phyloP scores from a whole-genome alignment of 2,797 vertebrate genomes.

The Amblyraja radiata region DNA sequence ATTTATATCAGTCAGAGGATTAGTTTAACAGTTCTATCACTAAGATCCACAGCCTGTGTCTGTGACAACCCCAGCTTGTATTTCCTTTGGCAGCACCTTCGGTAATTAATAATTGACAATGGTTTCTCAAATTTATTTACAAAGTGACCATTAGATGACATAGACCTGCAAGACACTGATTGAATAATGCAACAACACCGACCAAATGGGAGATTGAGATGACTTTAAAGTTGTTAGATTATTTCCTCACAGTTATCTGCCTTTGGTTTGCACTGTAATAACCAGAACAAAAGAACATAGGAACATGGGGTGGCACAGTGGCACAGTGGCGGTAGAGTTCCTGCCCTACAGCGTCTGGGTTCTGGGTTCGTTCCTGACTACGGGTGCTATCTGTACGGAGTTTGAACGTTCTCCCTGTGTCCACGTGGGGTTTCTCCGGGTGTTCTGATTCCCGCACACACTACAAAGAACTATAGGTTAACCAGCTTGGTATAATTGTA shows the following conservation, averaged over 20 bases:
- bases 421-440: too few species aligned
- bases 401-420: too few species aligned
- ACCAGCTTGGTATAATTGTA: too few species aligned
- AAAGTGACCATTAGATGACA: conserved; percentile 33
- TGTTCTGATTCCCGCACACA: too few species aligned
- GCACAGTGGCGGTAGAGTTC: too few species aligned
- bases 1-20: conserved; percentile 36
- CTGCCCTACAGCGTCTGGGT: too few species aligned
- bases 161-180: conserved; percentile 14
- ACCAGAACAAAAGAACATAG: too few species aligned
- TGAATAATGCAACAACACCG: conserved; percentile 28
- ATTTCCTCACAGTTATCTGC: background rate
- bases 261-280: background rate
- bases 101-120: conserved; percentile 55
- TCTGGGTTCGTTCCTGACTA: too few species aligned
- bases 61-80: conserved; percentile 43
- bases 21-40: conserved; percentile 13
- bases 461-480: too few species aligned
- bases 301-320: too few species aligned
- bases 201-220: background rate
- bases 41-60: conserved; percentile 41
- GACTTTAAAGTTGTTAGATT: background rate
- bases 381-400: too few species aligned
- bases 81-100: conserved; percentile 51
- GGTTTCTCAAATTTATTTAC: conserved; percentile 50